These are phyloP conservation scores for Callimorpha dominula DNA, from an alignment of 2,888 invertebrate genomes.

Conservation along the genomic window DNA sequence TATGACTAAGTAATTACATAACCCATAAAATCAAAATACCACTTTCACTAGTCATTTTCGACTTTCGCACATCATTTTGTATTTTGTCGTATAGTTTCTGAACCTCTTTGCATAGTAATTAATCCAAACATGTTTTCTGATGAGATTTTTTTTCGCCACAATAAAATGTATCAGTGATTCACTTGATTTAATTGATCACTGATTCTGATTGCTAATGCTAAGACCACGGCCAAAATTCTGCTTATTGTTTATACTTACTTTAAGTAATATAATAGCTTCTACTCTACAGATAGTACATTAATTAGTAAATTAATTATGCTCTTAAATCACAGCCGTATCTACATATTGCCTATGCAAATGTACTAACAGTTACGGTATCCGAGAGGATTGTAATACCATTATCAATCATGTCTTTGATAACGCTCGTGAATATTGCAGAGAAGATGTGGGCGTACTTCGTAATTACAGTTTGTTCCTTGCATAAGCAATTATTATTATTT, in stretches of 20 bases:
- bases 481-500: too few species aligned
- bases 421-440: background rate
- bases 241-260: background rate
- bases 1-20: background rate
- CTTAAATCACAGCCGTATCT: background rate
- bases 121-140: background rate
- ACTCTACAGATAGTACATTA: background rate
- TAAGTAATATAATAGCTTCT: background rate
- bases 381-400: background rate
- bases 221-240: background rate
- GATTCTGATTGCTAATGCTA: background rate
- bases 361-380: background rate
- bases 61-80: background rate
- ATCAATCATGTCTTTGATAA: background rate
- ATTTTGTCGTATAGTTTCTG: background rate
- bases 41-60: background rate
- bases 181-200: background rate
- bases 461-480: background rate
- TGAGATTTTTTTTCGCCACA: background rate
- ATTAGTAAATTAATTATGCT: background rate
- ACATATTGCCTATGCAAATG: slow-evolving; percentile 3
- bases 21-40: background rate
- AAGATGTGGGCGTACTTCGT: background rate
- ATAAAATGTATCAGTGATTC: too few species aligned
- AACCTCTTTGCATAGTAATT: background rate